Evolutionary conservation across 2,888 invertebrate genomes (phyloP), one percentile per base, ranked within the genome.

Genomic region (Lasioglossum oenotherae): DNA sequence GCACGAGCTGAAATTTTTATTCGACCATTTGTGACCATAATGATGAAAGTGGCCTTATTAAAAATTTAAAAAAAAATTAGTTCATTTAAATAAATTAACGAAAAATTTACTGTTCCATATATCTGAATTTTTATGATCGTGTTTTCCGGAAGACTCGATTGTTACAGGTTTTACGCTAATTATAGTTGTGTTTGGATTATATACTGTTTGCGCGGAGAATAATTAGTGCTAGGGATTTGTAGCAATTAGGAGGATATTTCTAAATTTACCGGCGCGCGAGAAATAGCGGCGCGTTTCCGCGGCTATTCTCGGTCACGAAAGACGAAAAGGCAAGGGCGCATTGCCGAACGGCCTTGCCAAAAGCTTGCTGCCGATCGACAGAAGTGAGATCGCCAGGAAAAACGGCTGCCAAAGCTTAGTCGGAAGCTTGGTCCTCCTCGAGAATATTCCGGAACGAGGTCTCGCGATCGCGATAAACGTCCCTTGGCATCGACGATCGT

Each of bases 321-420:
- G 67, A 67, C 77, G 81, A 84, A 82, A 83, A 88, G 84, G 84
- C 89, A 89, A 89, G 89, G 86, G 85, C 88, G 82, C 67, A 78
- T 80, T 38, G 85, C 69, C 83, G 81, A 81, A 82, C 82, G 88
- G 82, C 88, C 85, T 89, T 85, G 89, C 83, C 84, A 87, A 78
- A 77, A 80, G 38, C 76, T 57, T 74, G 75, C 60, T 60, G 73
- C 49, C 74, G 86, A 86, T 89, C 87, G 83, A 73, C 84, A 77
- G 82, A 86, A 82, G 85, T 80, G 81, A 86, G 76, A 82, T 82
- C 75, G 87, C 78, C 81, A 76, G 69, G 23, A 3, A 10, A 35
- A 44, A 60, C 41, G 8, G 78, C 69, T 89, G 89, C 85, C 89
- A 85, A 78, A 77, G 80, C 57, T 67, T 38, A 35, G 35, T 85